Evolutionary conservation across 2,797 vertebrate species (phyloP).

Genomic region (Eremophila alpestris): DNA sequence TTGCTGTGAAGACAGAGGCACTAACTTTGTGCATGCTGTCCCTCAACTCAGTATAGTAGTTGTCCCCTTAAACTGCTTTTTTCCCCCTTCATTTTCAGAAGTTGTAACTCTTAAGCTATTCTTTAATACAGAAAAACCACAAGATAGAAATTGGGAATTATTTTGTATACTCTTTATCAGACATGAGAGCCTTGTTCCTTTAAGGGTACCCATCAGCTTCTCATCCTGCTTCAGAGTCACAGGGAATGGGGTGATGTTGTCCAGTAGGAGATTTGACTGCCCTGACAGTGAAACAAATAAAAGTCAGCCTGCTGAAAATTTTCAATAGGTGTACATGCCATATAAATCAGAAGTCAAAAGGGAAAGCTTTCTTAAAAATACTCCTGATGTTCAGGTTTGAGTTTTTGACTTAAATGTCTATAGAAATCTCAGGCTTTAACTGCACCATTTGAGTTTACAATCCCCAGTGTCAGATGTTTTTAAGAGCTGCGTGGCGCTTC

Average conservation of each 20-base stretch:
- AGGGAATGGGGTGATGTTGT: background rate
- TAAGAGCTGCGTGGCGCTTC: background rate
- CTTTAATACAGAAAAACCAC: background rate
- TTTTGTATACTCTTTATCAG: background rate
- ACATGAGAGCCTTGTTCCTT: background rate
- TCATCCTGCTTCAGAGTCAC: background rate
- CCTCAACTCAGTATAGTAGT: background rate
- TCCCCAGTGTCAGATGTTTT: background rate
- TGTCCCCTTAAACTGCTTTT: background rate
- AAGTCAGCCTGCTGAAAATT: background rate
- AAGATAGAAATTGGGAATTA: background rate
- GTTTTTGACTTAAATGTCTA: background rate
- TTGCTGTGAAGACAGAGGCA: background rate
- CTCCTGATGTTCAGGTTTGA: background rate
- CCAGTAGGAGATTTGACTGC: background rate
- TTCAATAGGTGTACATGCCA: rapidly evolving
- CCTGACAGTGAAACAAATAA: background rate
- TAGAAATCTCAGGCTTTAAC: background rate
- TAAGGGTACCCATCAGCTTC: background rate
- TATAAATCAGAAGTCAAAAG: background rate
- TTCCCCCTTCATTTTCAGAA: background rate
- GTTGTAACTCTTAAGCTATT: background rate
- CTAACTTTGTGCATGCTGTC: background rate
- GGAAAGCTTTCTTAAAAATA: background rate
- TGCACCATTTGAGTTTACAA: background rate